Evolutionary conservation across 2,797 vertebrate species (phyloP).

Genomic region (Strix occidentalis): DNA sequence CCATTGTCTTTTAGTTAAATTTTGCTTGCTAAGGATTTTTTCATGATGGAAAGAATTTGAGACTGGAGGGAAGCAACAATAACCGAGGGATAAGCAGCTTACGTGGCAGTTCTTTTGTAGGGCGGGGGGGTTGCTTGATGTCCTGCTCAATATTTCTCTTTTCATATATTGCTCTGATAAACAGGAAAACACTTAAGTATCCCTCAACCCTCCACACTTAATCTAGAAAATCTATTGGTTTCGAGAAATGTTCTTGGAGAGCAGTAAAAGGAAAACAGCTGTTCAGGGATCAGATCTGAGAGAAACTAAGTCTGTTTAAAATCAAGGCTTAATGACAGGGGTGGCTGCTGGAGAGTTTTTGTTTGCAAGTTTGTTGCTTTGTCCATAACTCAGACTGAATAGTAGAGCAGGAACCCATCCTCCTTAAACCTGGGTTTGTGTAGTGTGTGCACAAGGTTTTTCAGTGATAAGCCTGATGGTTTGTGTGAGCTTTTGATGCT

Average conservation of each 20-base stretch:
- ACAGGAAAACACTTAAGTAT: slow-evolving; percentile 4
- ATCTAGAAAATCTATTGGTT: slow-evolving; percentile 22
- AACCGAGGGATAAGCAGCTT: slow-evolving; percentile 13
- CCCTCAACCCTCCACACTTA: neutral
- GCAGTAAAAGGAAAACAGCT: slow-evolving; percentile 50
- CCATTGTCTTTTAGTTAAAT: slow-evolving; percentile 18
- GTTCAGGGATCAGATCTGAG: neutral
- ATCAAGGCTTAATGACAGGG: neutral
- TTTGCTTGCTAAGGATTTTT: slow-evolving; percentile 40
- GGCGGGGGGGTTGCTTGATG: neutral
- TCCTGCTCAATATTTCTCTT: neutral
- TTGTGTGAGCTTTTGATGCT: neutral
- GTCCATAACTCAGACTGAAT: neutral
- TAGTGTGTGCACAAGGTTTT: neutral
- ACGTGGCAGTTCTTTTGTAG: neutral
- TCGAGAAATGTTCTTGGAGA: slow-evolving; percentile 17
- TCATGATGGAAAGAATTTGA: slow-evolving; percentile 39
- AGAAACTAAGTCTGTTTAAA: neutral
- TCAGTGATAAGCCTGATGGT: neutral
- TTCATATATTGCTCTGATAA: neutral
- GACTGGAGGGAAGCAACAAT: slow-evolving; percentile 34
- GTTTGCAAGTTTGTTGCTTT: neutral
- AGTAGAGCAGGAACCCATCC: neutral
- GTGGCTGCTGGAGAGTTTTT: neutral
- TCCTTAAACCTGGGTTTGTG: neutral